Conservation (phyloP, 1,140 invertebrate genomes). For the Hestina assimilis region DNA sequence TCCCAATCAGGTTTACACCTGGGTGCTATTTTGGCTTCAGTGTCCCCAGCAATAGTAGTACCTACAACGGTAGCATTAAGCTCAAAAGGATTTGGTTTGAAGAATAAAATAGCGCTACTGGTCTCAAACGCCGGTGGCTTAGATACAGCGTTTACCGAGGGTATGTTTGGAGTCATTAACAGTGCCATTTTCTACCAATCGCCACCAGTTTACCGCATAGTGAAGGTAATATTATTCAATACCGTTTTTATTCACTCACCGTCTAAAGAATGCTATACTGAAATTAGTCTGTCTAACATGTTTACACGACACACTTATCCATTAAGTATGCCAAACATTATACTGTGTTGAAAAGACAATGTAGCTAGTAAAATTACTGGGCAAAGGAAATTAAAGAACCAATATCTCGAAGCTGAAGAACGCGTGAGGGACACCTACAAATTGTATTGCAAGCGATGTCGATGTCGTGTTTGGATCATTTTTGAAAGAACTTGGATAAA, state of each 20-base stretch:
- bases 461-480: too few species aligned
- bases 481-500: too few species aligned
- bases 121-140: constrained; percentile 92
- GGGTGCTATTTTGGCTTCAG: constrained; percentile 91
- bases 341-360: too few species aligned
- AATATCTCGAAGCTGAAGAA: too few species aligned
- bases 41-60: constrained; percentile 96
- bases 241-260: background rate
- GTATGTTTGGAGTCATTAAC: constrained; percentile 91
- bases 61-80: constrained; percentile 90
- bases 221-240: constrained; percentile 54
- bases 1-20: constrained; percentile 83
- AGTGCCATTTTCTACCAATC: constrained; percentile 90
- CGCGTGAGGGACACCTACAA: too few species aligned
- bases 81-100: constrained; percentile 90
- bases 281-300: too few species aligned
- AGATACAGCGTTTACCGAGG: constrained; percentile 93
- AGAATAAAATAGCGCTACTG: constrained; percentile 95
- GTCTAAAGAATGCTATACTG: too few species aligned
- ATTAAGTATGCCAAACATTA: too few species aligned
- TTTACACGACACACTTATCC: too few species aligned
- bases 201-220: constrained; percentile 77
- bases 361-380: too few species aligned
- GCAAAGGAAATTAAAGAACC: too few species aligned
- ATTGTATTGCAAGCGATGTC: too few species aligned